Evolutionary conservation across 1,140 invertebrate genomes (phyloP).

Genomic region (Panagrolaimus sp.): DNA sequence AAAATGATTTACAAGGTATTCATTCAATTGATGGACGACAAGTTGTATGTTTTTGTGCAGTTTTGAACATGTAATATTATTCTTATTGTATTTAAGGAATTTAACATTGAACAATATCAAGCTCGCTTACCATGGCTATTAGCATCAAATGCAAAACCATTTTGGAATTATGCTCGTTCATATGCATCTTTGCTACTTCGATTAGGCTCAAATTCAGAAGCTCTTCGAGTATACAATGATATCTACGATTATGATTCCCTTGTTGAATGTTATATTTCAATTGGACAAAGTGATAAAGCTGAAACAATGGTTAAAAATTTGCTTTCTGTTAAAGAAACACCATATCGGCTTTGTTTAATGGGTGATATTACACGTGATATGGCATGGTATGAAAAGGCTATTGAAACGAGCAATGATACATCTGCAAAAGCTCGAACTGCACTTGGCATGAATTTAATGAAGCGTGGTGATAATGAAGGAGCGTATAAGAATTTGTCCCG

Average conservation of each 20-base stretch:
- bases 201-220: neutral
- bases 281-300: constrained; percentile 6
- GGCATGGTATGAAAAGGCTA: neutral
- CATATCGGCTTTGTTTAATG: constrained; percentile 5
- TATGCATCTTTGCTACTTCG: neutral
- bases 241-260: constrained; percentile 11
- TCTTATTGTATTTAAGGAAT: neutral
- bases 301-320: constrained; percentile 1
- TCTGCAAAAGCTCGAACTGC: constrained; percentile 5
- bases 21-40: neutral
- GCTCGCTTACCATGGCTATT: neutral
- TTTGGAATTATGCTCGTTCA: neutral
- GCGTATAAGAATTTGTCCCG: constrained; percentile 73
- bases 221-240: neutral
- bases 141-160: neutral
- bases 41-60: neutral
- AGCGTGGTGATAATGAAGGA: constrained; percentile 67
- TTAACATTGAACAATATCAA: neutral
- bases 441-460: constrained; percentile 59
- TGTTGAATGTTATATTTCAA: neutral
- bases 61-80: neutral
- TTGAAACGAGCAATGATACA: neutral
- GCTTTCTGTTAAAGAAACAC: neutral
- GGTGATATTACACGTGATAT: neutral
- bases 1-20: neutral